Base-by-base conservation (phyloP, 2,113 vertebrate genomes). In the Chlorodrepanis virens region DNA sequence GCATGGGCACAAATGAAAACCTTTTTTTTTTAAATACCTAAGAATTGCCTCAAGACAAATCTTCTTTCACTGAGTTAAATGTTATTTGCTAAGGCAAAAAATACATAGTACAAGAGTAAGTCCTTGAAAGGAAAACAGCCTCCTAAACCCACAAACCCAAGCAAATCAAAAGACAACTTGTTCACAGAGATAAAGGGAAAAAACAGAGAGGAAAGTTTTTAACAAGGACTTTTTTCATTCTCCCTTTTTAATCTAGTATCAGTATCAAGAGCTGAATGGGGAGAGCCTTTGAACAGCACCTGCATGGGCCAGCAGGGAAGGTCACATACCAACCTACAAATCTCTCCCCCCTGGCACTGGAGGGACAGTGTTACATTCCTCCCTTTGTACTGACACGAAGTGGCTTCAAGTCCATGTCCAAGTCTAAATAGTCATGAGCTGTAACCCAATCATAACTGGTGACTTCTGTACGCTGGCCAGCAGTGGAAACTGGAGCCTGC, bases 101-200 rank as follows among this genome's bases (percentile, higher is more conserved):
- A 96, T 97, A 96, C 96, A 94, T 91, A 94, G 96, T 95, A 97
- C 96, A 97, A 89, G 97, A 97, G 76, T 87, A 93, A 96, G 96
- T 95, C 97, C 97, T 97, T 97, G 96, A 97, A 98, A 97, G 96
- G 90, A 91, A 95, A 96, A 96, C 87, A 96, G 91, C 84, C 95
- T 98, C 91, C 96, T 97, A 94, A 95, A 88, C 94, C 90, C 89
- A 83, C 95, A 96, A 97, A 96, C 97, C 97, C 97, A 97, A 97
- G 97, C 90, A 97, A 97, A 97, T 98, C 95, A 97, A 98, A 98
- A 97, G 96, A 95, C 88, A 96, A 97, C 96, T 97, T 97, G 97
- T 98, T 98, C 93, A 84, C 57, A 18, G 85, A 97, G 96, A 96
- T 90, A 96, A 95, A 97, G 93, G 70, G 83, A 75, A 95, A 97